These are phyloP conservation scores for Calliphora vomitoria DNA, from an alignment of 2,888 invertebrate genomes.

Conservation along the genomic window DNA sequence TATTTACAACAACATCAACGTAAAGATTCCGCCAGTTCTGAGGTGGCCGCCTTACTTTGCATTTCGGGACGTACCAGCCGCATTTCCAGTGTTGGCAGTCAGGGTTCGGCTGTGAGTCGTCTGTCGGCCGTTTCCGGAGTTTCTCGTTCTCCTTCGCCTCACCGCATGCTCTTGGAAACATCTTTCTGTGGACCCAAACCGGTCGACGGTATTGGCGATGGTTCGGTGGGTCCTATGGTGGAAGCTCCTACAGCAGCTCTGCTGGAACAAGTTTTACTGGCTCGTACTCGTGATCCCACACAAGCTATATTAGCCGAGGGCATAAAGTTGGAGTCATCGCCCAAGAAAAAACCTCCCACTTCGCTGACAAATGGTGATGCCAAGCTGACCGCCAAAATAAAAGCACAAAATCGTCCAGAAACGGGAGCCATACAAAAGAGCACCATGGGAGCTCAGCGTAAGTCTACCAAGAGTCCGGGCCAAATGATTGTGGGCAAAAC, in stretches of 20 bases:
- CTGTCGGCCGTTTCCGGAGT: constrained; percentile 86
- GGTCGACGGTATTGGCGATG: constrained; percentile 86
- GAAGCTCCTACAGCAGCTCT: constrained; percentile 86
- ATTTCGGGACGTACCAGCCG: constrained; percentile 93
- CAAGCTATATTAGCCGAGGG: constrained; percentile 88
- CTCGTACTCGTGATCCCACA: constrained; percentile 88
- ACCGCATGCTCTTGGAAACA: constrained; percentile 94
- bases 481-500: constrained; percentile 84
- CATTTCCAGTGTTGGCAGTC: constrained; percentile 92
- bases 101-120: constrained; percentile 88
- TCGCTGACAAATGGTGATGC: constrained; percentile 79
- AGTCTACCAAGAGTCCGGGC: constrained; percentile 82
- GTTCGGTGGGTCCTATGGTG: constrained; percentile 84
- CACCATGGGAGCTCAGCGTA: constrained; percentile 79
- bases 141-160: constrained; percentile 94
- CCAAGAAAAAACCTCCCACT: constrained; percentile 76
- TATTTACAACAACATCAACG: constrained; percentile 87
- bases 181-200: constrained; percentile 95
- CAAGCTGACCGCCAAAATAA: constrained; percentile 72
- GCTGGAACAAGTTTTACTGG: constrained; percentile 86
- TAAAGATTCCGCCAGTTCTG: constrained; percentile 91
- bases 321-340: constrained; percentile 85
- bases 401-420: constrained; percentile 71
- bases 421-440: constrained; percentile 62
- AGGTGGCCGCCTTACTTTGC: constrained; percentile 90